Evolutionary conservation across 2,888 invertebrate genomes (phyloP), one percentile per base, ranked within the genome.

Genomic region (Megastigmus dorsalis): DNA sequence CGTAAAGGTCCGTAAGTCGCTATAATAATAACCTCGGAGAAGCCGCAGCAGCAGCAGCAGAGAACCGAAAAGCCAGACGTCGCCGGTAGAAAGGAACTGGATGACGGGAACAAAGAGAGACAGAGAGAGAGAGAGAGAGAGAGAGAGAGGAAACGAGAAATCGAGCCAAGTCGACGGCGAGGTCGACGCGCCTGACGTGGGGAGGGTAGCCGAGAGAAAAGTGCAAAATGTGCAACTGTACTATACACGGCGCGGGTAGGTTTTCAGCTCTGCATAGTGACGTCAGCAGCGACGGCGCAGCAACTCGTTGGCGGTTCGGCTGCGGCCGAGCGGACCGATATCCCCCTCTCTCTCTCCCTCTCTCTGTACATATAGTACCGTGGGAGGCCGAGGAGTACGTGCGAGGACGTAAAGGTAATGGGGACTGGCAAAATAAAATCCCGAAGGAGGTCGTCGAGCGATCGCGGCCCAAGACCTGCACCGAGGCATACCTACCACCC

Each of bases 171-270:
- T 41, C 59, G 9, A n/a, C n/a, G n/a, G n/a, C 26, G 62, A n/a
- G 23, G 62, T 48, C 45, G 60, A 41, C 41, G 41, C 45, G 30
- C 20, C 48, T 13, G 38, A 26, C 38, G 52, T n/a, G 26, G 50
- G 7, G 50, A 48, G 38, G n/a, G 38, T 23, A 18, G 62, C 15
- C 6, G n/a, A 5, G 26, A 57, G 62, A 86, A 86, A 86, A 86
- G 83, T 85, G 85, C 84, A 83, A 85, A 86, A 85, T 84, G 85
- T 84, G 84, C 85, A 84, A 79, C 80, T 80, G 81, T n/a, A n/a
- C n/a, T n/a, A n/a, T n/a, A n/a, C n/a, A n/a, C 73, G 54, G 71
- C 76, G 18, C 10, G 15, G 9, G 23, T 41, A n/a, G n/a, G 54
- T 26, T 38, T 41, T 23, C 54, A 15, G 52, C 13, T n/a, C n/a